phyloP scores from a whole-genome alignment of 2,113 vertebrate species.

The Sinocyclocheilus anshuiensis region DNA sequence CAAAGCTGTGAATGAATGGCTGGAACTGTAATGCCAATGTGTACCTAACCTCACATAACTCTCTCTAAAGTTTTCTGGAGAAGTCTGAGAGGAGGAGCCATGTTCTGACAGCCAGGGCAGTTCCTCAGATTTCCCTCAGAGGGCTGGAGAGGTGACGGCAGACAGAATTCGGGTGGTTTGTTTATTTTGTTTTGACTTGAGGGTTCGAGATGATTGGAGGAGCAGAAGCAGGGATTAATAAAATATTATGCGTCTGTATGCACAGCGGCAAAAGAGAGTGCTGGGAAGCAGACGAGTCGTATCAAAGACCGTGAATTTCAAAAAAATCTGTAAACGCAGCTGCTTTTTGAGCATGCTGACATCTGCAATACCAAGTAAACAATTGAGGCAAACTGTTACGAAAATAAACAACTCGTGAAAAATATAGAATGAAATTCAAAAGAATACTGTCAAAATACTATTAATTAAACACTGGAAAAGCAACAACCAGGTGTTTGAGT shows the following conservation, averaged over 20 bases:
- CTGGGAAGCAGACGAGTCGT: background rate
- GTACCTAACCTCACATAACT: conserved; percentile 9
- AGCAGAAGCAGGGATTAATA: conserved; percentile 45
- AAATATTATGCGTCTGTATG: conserved; percentile 29
- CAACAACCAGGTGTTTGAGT: too few species aligned
- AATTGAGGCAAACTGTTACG: background rate
- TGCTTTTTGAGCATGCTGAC: background rate
- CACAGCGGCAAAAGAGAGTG: conserved; percentile 5
- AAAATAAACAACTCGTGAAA: background rate
- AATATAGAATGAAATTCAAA: background rate
- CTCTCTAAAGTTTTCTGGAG: conserved; percentile 18
- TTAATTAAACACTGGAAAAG: too few species aligned
- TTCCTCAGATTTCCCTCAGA: conserved; percentile 25
- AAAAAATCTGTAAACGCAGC: background rate
- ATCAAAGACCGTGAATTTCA: background rate
- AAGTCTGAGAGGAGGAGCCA: conserved; percentile 1
- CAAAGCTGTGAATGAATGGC: background rate
- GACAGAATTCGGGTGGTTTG: conserved; percentile 5
- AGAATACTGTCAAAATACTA: background rate
- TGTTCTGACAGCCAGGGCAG: conserved; percentile 26
- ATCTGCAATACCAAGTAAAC: background rate
- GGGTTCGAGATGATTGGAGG: conserved; percentile 33
- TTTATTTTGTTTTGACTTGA: conserved; percentile 30
- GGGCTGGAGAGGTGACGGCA: conserved; percentile 1
- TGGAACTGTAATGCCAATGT: background rate